Evolutionary conservation across 2,113 vertebrate species (phyloP), one percentile per base, ranked within the genome.

Genomic region (Hypomesus transpacificus): DNA sequence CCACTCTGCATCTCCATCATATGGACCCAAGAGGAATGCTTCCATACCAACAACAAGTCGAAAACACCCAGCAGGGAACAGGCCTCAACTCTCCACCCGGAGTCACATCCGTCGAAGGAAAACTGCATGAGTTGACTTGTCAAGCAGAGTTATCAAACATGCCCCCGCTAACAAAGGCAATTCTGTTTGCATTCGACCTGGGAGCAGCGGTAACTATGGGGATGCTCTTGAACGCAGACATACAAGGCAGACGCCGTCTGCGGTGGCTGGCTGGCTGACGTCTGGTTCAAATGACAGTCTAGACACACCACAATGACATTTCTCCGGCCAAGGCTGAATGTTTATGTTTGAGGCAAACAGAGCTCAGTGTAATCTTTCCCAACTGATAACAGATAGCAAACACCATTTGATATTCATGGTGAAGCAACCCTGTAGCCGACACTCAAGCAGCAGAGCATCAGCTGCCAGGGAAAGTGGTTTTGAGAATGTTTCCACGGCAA

Each of bases 151-250:
- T 31, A 72, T 82, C 50, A 52, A 39, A 51, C 71, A 66, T 62
- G 67, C 75, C 50, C 53, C 14, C 8, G 51, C 52, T 67, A 69
- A 77, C 34, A 71, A 69, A 60, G 66, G 75, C 54, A 61, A 69
- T 77, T 70, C 51, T 63, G 63, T 20, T 60, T 14, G 24, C 69
- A 81, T 72, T 69, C 59, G 51, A 70, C 62, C 51, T 79, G 31
- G n/a, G 14, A 65, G 61, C 22, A 61, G 71, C 16, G 17, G 61
- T 82, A 85, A 86, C 89, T 87, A 85, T 85, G 81, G 85, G 81
- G 81, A 89, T 74, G 73, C 75, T 78, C 61, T 72, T 79, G 71
- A 77, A 86, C 26, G 77, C 80, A 89, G 81, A 88, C 85, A 77
- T 59, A 79, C 17, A 58, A 72, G 70, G 73, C 81, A 77, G 80